Conservation (phyloP, 2,113 vertebrate species). For the Elanoides forficatus region DNA sequence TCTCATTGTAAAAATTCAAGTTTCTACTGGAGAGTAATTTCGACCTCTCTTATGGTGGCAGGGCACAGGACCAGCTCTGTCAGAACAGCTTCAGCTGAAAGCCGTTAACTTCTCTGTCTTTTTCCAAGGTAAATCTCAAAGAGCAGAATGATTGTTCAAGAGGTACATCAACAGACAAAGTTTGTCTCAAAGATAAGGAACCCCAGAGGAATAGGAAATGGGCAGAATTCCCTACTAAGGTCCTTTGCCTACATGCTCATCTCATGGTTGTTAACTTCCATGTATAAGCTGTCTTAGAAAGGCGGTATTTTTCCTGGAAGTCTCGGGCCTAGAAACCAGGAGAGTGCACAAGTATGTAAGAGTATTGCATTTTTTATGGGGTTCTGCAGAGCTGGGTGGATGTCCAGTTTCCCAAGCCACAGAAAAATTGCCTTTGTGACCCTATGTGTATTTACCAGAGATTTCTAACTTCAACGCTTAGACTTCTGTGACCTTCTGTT, state of each 20-base stretch:
- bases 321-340: not conserved
- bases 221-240: not conserved
- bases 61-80: not conserved
- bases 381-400: not conserved
- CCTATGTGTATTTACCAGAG: not conserved
- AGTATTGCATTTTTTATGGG: not conserved
- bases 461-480: not conserved
- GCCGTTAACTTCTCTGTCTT: not conserved
- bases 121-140: not conserved
- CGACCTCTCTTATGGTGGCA: not conserved
- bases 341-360: not conserved
- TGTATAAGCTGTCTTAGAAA: not conserved
- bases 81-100: not conserved
- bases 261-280: not conserved
- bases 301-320: not conserved
- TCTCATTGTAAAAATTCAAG: not conserved
- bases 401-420: not conserved
- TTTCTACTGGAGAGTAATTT: not conserved
- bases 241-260: rapidly evolving
- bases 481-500: not conserved
- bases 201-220: not conserved
- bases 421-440: not conserved
- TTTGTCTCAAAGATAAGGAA: not conserved
- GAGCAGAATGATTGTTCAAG: not conserved
- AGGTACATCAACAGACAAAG: not conserved